Evolutionary conservation across 2,113 vertebrate species (phyloP).

Genomic region (Crotalus horridus): DNA sequence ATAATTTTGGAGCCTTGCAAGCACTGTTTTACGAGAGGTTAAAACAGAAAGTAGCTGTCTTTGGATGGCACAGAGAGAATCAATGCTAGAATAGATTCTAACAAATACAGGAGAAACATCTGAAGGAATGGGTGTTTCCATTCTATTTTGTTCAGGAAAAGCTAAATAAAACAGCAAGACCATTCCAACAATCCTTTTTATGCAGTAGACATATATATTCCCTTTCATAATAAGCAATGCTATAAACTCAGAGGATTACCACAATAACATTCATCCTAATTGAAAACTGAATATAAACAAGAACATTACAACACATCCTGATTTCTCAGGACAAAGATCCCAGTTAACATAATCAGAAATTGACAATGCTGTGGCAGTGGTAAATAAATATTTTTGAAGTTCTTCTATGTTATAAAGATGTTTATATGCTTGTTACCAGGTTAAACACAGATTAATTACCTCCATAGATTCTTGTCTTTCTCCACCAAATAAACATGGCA

Average conservation of each 20-base stretch:
- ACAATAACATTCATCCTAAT: background rate
- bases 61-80: background rate
- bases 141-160: background rate
- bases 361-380: background rate
- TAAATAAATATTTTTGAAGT: background rate
- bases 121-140: background rate
- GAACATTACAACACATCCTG: background rate
- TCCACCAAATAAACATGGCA: constrained; percentile 85
- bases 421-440: constrained; percentile 16
- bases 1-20: background rate
- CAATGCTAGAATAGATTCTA: background rate
- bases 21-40: background rate
- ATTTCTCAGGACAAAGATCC: background rate
- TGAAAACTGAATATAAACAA: background rate
- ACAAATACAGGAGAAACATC: background rate
- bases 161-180: background rate
- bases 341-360: background rate
- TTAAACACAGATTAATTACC: constrained; percentile 60
- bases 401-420: fast-evolving
- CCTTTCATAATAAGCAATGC: background rate
- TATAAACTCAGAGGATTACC: background rate
- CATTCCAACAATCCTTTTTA: background rate
- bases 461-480: constrained; percentile 80
- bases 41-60: background rate
- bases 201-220: background rate